phyloP scores from a whole-genome alignment of 2,888 invertebrate species.

The Ophion costatus region DNA sequence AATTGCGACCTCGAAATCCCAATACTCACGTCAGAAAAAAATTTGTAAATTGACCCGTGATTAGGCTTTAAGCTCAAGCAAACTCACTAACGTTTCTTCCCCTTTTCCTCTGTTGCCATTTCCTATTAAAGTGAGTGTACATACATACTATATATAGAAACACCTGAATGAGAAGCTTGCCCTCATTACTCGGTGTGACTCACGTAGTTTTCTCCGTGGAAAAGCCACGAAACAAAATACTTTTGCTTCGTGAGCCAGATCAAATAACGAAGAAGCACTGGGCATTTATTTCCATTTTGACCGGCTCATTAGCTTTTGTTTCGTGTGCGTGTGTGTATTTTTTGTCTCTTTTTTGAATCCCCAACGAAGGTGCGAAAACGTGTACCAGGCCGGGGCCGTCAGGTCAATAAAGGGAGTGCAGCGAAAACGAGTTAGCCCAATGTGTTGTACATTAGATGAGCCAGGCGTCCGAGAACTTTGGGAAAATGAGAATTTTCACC shows the following conservation, averaged over 20 bases:
- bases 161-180: background rate
- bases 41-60: too few species aligned
- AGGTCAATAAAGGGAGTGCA: slow-evolving; percentile 77
- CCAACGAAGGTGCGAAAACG: slow-evolving; percentile 60
- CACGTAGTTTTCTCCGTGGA: background rate
- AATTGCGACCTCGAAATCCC: too few species aligned
- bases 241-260: background rate
- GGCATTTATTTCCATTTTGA: background rate
- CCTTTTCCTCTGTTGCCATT: too few species aligned
- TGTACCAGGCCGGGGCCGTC: slow-evolving; percentile 2
- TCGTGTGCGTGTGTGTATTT: background rate
- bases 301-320: background rate
- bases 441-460: slow-evolving; percentile 67
- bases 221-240: background rate
- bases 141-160: background rate
- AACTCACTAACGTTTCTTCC: too few species aligned
- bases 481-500: slow-evolving; percentile 72
- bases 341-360: slow-evolving; percentile 29
- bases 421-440: slow-evolving; percentile 76
- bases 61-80: too few species aligned
- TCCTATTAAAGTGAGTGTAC: too few species aligned
- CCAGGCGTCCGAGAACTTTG: slow-evolving; percentile 33
- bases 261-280: background rate
- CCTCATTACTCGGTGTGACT: background rate
- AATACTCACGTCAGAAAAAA: too few species aligned